Percentiles rank a stretch among this genome's conserved stretches.
These are phyloP conservation scores for Balaeniceps rex DNA, from an alignment of 2,113 vertebrate genomes.

Conservation along the genomic window DNA sequence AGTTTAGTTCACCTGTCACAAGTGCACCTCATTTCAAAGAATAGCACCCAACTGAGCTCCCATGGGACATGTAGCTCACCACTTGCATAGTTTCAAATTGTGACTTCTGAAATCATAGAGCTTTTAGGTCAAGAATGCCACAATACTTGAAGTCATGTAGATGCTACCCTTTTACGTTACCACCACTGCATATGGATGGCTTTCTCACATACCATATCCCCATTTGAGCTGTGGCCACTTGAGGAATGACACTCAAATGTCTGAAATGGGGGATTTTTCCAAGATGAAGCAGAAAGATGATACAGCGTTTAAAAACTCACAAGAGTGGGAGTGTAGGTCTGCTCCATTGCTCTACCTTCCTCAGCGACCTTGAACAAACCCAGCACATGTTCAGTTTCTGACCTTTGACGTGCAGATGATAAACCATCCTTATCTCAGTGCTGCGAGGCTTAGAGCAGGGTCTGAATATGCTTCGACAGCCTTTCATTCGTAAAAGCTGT, in stretches of 20 bases:
- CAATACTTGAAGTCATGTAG: background rate
- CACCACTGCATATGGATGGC: too few relatives aligned
- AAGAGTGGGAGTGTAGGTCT: background rate
- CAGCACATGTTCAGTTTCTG: background rate
- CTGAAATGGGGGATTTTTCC: background rate
- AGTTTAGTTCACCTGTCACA: background rate
- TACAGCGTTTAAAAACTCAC: background rate
- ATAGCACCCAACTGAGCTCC: background rate
- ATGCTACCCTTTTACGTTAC: background rate
- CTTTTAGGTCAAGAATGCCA: background rate
- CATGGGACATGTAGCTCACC: background rate
- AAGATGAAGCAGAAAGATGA: background rate
- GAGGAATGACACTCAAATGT: background rate
- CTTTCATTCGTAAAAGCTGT: background rate
- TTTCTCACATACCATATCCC: background rate
- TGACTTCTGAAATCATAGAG: background rate
- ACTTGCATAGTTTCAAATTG: background rate
- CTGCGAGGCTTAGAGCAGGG: background rate
- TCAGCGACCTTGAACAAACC: background rate
- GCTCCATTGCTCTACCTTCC: background rate
- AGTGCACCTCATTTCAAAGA: background rate
- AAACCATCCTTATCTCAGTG: background rate
- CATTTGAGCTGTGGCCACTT: background rate
- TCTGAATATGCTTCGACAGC: background rate
- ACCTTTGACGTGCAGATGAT: background rate